Evolutionary conservation across 1,140 invertebrate species (phyloP).

Genomic region (Drosophila eugracilis): DNA sequence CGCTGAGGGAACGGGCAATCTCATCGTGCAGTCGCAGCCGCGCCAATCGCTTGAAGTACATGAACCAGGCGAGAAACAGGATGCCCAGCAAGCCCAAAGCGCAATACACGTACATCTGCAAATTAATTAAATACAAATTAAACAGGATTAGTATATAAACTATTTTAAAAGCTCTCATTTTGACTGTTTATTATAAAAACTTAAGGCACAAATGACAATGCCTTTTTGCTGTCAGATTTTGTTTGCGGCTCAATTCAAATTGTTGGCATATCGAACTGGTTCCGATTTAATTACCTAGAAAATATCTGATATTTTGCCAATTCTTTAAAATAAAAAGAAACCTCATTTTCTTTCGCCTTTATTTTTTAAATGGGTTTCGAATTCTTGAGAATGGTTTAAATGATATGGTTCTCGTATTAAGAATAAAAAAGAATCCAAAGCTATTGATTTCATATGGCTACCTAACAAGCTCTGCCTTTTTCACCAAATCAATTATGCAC

Average conservation of each 20-base stretch:
- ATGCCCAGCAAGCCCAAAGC: constrained; percentile 51
- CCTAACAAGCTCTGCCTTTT: background rate
- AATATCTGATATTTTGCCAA: too few species aligned
- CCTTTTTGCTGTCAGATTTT: background rate
- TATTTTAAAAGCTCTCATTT: constrained; percentile 1
- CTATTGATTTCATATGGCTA: background rate
- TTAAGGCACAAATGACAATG: background rate
- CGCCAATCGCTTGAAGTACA: constrained; percentile 71
- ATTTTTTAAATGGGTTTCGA: too few species aligned
- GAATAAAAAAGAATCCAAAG: too few species aligned
- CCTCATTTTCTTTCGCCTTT: too few species aligned
- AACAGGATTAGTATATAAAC: background rate
- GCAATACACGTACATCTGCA: constrained; percentile 69
- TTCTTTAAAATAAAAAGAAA: too few species aligned
- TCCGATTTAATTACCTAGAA: too few species aligned
- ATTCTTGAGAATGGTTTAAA: too few species aligned
- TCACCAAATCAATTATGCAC: constrained; percentile 3
- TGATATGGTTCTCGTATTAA: background rate
- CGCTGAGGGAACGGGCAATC: constrained; percentile 53
- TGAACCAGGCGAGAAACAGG: constrained; percentile 70
- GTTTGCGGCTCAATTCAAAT: background rate
- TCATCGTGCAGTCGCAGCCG: constrained; percentile 66
- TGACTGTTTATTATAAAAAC: background rate
- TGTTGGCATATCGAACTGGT: background rate
- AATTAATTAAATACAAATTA: background rate